Conservation (phyloP, 1,140 invertebrate species). For the Metopolophium dirhodum region DNA sequence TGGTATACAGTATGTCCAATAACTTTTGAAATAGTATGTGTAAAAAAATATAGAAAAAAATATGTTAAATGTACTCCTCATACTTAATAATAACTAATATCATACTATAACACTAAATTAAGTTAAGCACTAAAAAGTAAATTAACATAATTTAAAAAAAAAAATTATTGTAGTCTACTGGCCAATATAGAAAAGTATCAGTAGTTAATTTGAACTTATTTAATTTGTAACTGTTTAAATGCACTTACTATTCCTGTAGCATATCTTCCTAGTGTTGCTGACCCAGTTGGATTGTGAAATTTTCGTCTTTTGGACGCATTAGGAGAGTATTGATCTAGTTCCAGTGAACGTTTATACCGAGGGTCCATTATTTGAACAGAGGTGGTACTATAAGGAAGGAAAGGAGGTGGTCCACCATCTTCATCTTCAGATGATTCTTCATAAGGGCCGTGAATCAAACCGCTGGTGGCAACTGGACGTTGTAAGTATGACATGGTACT, state of each 20-base stretch:
- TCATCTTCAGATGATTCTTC: constrained; percentile 48
- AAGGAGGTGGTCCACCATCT: constrained; percentile 37
- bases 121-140: not conserved
- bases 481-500: constrained; percentile 50
- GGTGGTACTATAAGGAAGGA: not conserved
- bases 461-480: constrained; percentile 5
- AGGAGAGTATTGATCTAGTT: constrained; percentile 40
- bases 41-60: too few relatives aligned
- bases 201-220: not conserved
- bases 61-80: not conserved
- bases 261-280: constrained; percentile 21
- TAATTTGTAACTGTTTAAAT: not conserved
- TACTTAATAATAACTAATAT: not conserved
- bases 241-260: not conserved
- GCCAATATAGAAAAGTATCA: not conserved
- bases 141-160: not conserved
- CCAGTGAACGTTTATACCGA: constrained; percentile 42
- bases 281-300: not conserved
- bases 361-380: constrained; percentile 49
- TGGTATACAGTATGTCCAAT: not conserved
- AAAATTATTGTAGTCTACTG: not conserved
- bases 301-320: constrained; percentile 28
- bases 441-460: constrained; percentile 27
- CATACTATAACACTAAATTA: not conserved
- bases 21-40: not conserved